Conservation (phyloP, 2,888 invertebrate genomes). For the Girardia tigrina region DNA sequence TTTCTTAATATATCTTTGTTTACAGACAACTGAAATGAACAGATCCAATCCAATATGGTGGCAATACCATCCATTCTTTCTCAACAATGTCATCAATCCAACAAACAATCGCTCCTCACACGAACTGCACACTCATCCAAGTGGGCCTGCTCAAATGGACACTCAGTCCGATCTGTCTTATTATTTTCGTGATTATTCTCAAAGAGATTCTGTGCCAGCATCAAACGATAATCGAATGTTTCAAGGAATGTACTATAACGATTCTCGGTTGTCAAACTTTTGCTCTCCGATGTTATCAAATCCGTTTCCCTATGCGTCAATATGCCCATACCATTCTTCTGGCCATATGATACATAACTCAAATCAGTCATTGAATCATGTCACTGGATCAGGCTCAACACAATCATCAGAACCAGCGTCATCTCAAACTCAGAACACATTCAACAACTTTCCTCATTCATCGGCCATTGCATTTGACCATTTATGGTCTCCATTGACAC, state of each 20-base stretch:
- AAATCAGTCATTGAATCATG: not conserved
- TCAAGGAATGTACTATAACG: slow-evolving; percentile 6
- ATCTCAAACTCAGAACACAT: not conserved
- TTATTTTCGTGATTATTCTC: not conserved
- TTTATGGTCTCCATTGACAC: not conserved
- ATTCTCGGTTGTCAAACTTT: not conserved
- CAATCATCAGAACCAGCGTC: not conserved
- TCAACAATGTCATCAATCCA: not conserved
- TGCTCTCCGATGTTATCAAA: not conserved
- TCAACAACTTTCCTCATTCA: slow-evolving; percentile 1
- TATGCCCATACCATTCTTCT: not conserved
- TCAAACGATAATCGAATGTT: not conserved
- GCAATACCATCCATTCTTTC: not conserved
- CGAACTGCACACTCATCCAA: not conserved
- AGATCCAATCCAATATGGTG: not conserved
- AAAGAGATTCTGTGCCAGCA: not conserved
- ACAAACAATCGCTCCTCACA: not conserved
- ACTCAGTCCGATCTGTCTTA: not conserved
- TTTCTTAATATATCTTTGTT: not conserved
- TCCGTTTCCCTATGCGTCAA: not conserved
- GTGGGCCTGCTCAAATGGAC: not conserved
- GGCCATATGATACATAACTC: not conserved
- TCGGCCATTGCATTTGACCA: not conserved
- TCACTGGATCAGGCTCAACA: not conserved
- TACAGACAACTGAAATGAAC: not conserved